Conservation (phyloP, 2,888 invertebrate species). For the Urechis unicinctus region DNA sequence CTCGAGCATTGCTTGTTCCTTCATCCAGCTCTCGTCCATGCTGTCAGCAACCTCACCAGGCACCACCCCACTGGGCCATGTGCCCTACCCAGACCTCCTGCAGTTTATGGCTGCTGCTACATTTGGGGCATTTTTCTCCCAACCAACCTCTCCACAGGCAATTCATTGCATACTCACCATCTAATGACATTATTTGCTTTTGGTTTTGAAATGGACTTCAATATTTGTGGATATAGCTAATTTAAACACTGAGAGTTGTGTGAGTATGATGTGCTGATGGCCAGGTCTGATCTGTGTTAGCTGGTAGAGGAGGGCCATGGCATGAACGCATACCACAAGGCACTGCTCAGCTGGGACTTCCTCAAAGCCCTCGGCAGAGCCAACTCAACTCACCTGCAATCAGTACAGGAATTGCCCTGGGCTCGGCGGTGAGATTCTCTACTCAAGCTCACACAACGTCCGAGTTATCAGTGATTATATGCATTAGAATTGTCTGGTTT, state of each 20-base stretch:
- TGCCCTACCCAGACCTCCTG: slow-evolving; percentile 69
- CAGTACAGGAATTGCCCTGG: slow-evolving; percentile 4
- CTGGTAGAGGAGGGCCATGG: too few species aligned
- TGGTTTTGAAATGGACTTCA: background rate
- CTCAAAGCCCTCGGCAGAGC: slow-evolving; percentile 54
- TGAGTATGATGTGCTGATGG: too few species aligned
- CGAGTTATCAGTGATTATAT: too few species aligned
- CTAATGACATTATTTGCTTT: background rate
- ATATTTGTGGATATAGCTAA: background rate
- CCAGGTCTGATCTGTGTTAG: too few species aligned
- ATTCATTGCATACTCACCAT: background rate
- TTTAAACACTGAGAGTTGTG: background rate
- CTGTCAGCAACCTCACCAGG: slow-evolving; percentile 11
- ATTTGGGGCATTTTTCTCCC: slow-evolving; percentile 63
- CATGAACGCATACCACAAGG: slow-evolving; percentile 60
- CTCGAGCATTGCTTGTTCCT: slow-evolving; percentile 68
- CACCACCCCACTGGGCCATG: slow-evolving; percentile 14
- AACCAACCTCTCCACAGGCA: background rate
- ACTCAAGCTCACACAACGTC: too few species aligned
- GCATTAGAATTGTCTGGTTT: background rate
- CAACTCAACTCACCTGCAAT: slow-evolving; percentile 32
- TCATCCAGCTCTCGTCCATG: slow-evolving; percentile 59
- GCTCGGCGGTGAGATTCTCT: background rate
- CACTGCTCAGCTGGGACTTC: slow-evolving; percentile 61
- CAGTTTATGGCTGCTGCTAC: slow-evolving; percentile 70